These are phyloP conservation scores for Sabellastarte sp. DNA, from an alignment of 2,888 invertebrate genomes.

Conservation along the genomic window DNA sequence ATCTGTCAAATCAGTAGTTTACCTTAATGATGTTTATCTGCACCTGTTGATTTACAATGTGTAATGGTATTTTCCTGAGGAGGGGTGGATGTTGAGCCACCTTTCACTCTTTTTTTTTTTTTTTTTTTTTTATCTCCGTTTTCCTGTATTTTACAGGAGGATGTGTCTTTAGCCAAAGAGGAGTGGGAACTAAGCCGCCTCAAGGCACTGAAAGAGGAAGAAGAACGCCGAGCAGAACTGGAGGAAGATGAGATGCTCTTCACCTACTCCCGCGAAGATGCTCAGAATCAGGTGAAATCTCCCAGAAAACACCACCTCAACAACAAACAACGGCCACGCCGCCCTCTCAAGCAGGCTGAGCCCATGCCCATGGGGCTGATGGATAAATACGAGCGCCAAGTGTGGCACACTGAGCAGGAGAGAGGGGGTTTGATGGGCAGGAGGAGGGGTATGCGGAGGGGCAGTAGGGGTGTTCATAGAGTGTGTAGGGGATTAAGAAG, in stretches of 20 bases:
- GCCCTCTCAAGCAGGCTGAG: neutral
- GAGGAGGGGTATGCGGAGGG: neutral
- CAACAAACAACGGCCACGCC: neutral
- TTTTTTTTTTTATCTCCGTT: neutral
- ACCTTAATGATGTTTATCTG: too few species aligned
- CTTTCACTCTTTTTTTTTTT: neutral
- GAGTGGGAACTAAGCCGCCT: conserved; percentile 83
- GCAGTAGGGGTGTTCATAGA: neutral
- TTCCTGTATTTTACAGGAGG: conserved; percentile 63
- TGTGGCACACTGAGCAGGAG: neutral
- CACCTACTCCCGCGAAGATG: conserved; percentile 76
- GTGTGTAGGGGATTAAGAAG: neutral
- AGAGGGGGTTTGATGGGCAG: neutral
- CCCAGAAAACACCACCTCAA: too few species aligned
- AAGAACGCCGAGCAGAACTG: conserved; percentile 55
- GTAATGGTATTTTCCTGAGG: too few species aligned
- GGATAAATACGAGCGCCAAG: conserved; percentile 1
- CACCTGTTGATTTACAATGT: too few species aligned
- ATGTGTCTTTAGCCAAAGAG: conserved; percentile 66
- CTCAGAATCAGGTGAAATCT: conserved; percentile 84
- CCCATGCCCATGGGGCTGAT: conserved; percentile 1
- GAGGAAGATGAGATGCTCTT: conserved; percentile 67
- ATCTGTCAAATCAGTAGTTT: too few species aligned
- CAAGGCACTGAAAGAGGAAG: conserved; percentile 62
- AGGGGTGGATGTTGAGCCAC: too few species aligned